Base-by-base conservation (phyloP, 2,113 vertebrate genomes). In the Corythoichthys haematopterus region DNA sequence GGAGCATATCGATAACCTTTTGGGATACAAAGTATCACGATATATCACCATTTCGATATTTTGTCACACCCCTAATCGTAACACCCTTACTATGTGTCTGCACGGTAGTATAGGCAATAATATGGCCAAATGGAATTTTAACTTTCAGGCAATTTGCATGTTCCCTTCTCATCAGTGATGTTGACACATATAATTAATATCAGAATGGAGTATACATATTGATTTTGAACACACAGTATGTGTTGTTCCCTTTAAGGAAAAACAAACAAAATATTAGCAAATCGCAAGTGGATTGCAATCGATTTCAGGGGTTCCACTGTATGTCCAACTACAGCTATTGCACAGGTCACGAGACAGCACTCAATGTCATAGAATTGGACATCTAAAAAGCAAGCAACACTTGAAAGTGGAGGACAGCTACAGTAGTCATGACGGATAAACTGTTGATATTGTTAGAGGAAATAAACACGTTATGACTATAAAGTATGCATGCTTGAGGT, bases 281-380 rank as follows among this genome's bases (percentile, higher is more conserved):
- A 35, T 35, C n/a, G 15, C 48, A 51, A 15, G 12, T 56, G 11
- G 12, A 56, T 1, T 35, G 53, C 10, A 10, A 12, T 13, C 4
- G 11, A 56, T 59, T 35, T 50, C 36, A 51, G 53, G 28, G 53
- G 53, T 56, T 56, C 53, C 53, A 56, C 53, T 56, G 53, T 56
- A 56, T 53, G n/a, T 20, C 61, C 13, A 64, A 68, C 66, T 69
- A 45, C 2, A 36, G 13, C 16, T 46, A 58, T 40, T 45, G 66
- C 59, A 69, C 48, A n/a, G 15, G 16, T 67, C 0, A 38, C 28
- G 47, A 6, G 4, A 56, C 36, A 28, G 28, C 47, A 15, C 37
- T 20, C 38, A 4, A 62, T 2, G 1, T 33, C 35, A 65, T 28
- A 35, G 53, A 35, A 56, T 56, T 13, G 1, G 4, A 35, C 33